phyloP scores from a whole-genome alignment of 2,113 vertebrate species.

The Triplophysa siluroides region DNA sequence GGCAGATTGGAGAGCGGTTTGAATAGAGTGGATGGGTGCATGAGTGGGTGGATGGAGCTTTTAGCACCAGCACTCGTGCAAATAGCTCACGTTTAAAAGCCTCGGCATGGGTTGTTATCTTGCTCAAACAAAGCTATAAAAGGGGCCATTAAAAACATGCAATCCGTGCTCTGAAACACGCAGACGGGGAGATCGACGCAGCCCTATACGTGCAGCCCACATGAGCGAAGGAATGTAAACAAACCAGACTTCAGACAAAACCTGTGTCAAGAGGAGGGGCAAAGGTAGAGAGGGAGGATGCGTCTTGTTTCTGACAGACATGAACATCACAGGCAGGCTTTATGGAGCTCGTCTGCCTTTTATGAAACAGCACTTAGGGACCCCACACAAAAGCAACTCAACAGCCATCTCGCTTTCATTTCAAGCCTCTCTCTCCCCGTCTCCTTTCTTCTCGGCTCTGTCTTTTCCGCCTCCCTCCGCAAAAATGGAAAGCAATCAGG shows the following conservation, averaged over 20 bases:
- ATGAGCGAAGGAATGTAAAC: slow-evolving; percentile 72
- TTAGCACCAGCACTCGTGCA: slow-evolving; percentile 42
- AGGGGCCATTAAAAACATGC: slow-evolving; percentile 1
- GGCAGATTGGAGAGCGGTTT: slow-evolving; percentile 51
- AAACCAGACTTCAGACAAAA: slow-evolving; percentile 66
- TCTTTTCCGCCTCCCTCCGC: slow-evolving; percentile 42
- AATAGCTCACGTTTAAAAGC: slow-evolving; percentile 24
- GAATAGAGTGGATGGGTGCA: slow-evolving; percentile 51
- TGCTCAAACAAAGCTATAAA: slow-evolving; percentile 35
- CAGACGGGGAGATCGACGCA: slow-evolving; percentile 32
- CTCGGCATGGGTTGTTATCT: slow-evolving; percentile 53
- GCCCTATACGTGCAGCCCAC: slow-evolving; percentile 50
- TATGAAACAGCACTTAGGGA: slow-evolving; percentile 37
- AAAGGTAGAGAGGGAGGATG: slow-evolving; percentile 27
- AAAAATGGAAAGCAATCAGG: slow-evolving; percentile 60
- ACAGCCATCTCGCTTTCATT: slow-evolving; percentile 27
- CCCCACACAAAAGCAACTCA: slow-evolving; percentile 48
- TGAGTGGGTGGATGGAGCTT: slow-evolving; percentile 53
- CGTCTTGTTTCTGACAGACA: slow-evolving; percentile 42
- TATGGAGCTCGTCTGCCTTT: slow-evolving; percentile 48
- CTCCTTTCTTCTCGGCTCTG: slow-evolving; percentile 47
- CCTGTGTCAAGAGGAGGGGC: slow-evolving; percentile 49
- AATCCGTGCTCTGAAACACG: slow-evolving; percentile 6
- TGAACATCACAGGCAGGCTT: slow-evolving; percentile 50
- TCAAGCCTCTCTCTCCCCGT: slow-evolving; percentile 26